phyloP scores from a whole-genome alignment of 2,888 invertebrate species.

The Agapetus fuscipes region DNA sequence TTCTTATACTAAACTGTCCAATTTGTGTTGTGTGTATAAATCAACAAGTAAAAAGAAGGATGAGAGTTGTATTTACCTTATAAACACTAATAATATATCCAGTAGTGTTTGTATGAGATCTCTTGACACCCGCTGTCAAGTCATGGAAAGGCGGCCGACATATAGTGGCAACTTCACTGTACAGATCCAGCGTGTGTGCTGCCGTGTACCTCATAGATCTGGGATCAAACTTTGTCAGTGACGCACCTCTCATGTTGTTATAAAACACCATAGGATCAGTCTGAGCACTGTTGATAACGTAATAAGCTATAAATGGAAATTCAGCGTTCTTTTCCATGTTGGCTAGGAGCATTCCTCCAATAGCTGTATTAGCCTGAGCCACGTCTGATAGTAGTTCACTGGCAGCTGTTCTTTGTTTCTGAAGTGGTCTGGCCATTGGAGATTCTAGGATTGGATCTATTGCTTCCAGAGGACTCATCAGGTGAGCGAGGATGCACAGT shows the following conservation, averaged over 20 bases:
- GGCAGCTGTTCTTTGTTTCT: conserved; percentile 68
- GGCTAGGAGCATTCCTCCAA: conserved; percentile 76
- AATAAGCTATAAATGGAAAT: conserved; percentile 86
- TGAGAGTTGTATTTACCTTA: conserved; percentile 49
- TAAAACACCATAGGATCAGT: conserved; percentile 81
- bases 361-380: conserved; percentile 61
- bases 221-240: conserved; percentile 79
- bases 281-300: conserved; percentile 79
- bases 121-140: conserved; percentile 63
- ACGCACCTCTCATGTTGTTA: conserved; percentile 73
- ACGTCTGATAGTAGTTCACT: conserved; percentile 68
- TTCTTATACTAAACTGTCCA: too few relatives aligned
- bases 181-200: conserved; percentile 77
- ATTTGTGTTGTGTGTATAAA: too few relatives aligned
- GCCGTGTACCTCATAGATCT: conserved; percentile 69
- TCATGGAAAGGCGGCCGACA: conserved; percentile 79
- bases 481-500: conserved; percentile 75
- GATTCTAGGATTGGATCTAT: conserved; percentile 80
- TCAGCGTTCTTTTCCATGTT: conserved; percentile 87
- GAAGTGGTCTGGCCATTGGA: conserved; percentile 68
- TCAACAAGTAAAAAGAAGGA: too few relatives aligned
- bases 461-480: conserved; percentile 82
- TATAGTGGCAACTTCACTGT: conserved; percentile 86
- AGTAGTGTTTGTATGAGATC: conserved; percentile 69
- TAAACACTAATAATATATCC: conserved; percentile 90